phyloP scores from a whole-genome alignment of 2,113 vertebrate genomes.

The Nansenia antarctica region DNA sequence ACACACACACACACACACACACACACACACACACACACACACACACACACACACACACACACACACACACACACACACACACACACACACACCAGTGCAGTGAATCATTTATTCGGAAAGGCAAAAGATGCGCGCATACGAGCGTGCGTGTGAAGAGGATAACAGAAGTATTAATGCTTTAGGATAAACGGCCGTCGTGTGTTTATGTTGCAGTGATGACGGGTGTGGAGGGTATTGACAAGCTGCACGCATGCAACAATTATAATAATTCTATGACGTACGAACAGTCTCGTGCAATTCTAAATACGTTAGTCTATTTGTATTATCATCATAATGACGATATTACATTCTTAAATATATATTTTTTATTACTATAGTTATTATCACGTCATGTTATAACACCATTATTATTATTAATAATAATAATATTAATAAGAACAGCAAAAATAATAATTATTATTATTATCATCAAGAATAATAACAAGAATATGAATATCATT shows the following conservation, averaged over 20 bases:
- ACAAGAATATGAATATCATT: too few species aligned
- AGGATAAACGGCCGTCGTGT: background rate
- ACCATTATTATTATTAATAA: background rate
- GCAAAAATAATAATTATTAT: too few species aligned
- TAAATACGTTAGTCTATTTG: background rate
- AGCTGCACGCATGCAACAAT: background rate
- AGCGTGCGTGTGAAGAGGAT: background rate
- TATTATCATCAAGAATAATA: too few species aligned
- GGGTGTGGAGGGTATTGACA: background rate
- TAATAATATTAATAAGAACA: too few species aligned
- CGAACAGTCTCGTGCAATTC: background rate
- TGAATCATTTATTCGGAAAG: constrained; percentile 76
- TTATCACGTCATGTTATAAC: constrained; percentile 64
- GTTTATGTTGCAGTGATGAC: background rate
- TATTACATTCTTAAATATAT: too few species aligned
- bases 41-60: too few species aligned
- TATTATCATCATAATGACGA: background rate
- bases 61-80: constrained; percentile 45
- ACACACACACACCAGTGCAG: too few species aligned
- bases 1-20: background rate
- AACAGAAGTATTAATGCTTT: too few species aligned
- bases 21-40: too few species aligned
- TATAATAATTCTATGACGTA: too few species aligned
- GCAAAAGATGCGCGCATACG: background rate
- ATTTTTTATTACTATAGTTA: background rate